These are phyloP conservation scores for Lacerta viridis DNA, from an alignment of 2,797 vertebrate genomes.

Conservation along the genomic window DNA sequence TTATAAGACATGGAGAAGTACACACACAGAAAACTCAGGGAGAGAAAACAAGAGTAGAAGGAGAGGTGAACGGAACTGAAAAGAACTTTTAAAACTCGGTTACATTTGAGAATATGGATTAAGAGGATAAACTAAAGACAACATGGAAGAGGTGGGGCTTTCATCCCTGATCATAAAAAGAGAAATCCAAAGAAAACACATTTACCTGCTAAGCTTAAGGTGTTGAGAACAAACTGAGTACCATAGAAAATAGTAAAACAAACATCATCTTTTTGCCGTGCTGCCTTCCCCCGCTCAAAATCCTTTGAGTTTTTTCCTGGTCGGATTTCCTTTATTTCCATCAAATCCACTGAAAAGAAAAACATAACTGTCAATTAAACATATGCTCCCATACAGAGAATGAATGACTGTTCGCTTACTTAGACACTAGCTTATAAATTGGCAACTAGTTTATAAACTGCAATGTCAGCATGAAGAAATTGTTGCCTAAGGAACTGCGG, in stretches of 20 bases:
- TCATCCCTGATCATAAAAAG: neutral
- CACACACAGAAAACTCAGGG: neutral
- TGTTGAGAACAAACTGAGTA: conserved; percentile 93
- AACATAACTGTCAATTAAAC: conserved; percentile 34
- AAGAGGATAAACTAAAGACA: neutral
- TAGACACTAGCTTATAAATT: neutral
- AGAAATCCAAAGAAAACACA: neutral
- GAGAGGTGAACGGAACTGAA: neutral
- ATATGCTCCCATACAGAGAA: conserved; percentile 1
- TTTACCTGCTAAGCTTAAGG: conserved; percentile 93
- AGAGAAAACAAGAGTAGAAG: neutral
- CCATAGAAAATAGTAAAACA: conserved; percentile 96
- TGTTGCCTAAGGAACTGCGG: neutral
- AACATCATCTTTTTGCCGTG: conserved; percentile 80
- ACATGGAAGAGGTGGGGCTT: neutral
- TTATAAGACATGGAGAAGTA: neutral
- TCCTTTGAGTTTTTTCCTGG: conserved; percentile 93
- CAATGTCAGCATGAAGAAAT: neutral
- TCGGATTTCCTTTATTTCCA: conserved; percentile 94
- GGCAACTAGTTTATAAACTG: conserved; percentile 19
- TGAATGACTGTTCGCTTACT: neutral
- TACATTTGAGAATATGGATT: conserved; percentile 2
- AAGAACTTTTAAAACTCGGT: neutral
- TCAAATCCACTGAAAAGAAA: conserved; percentile 89
- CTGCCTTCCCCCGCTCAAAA: conserved; percentile 91